Conservation (phyloP, 2,797 vertebrate genomes). For the Orientallactaga sibirica region DNA sequence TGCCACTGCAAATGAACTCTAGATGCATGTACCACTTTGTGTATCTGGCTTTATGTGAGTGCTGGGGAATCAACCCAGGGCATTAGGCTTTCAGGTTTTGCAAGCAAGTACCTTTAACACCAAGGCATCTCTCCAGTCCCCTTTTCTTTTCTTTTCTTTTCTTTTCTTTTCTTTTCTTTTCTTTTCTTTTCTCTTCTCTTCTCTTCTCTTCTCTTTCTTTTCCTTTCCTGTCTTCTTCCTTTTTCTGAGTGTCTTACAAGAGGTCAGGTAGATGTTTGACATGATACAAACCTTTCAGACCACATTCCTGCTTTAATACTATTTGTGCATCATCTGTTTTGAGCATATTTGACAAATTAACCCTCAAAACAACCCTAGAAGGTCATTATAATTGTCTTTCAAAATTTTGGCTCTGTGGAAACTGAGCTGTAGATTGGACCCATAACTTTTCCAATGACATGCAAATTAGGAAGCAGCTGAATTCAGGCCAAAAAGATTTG, state of each 20-base stretch:
- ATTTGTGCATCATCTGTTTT: slow-evolving; percentile 8
- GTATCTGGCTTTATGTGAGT: too few relatives aligned
- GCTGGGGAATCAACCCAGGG: too few relatives aligned
- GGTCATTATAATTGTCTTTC: not conserved
- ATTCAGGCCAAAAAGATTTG: not conserved
- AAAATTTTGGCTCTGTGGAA: not conserved
- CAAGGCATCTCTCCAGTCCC: too few relatives aligned
- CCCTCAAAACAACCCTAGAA: not conserved
- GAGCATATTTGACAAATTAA: slow-evolving; percentile 26
- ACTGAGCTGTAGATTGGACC: not conserved
- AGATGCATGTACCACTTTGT: too few relatives aligned
- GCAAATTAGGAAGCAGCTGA: slow-evolving; percentile 31
- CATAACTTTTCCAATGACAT: not conserved
- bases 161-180: too few relatives aligned
- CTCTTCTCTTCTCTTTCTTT: too few relatives aligned
- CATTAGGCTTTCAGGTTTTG: too few relatives aligned
- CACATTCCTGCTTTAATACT: slow-evolving; percentile 35
- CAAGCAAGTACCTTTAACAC: too few relatives aligned
- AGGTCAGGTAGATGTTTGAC: not conserved
- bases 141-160: too few relatives aligned
- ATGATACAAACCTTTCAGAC: not conserved
- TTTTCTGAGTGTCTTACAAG: too few relatives aligned
- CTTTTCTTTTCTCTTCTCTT: too few relatives aligned
- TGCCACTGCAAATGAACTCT: too few relatives aligned
- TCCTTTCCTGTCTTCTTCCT: not conserved